Evolutionary conservation across 1,140 invertebrate genomes (phyloP).

Genomic region (Physella acuta): DNA sequence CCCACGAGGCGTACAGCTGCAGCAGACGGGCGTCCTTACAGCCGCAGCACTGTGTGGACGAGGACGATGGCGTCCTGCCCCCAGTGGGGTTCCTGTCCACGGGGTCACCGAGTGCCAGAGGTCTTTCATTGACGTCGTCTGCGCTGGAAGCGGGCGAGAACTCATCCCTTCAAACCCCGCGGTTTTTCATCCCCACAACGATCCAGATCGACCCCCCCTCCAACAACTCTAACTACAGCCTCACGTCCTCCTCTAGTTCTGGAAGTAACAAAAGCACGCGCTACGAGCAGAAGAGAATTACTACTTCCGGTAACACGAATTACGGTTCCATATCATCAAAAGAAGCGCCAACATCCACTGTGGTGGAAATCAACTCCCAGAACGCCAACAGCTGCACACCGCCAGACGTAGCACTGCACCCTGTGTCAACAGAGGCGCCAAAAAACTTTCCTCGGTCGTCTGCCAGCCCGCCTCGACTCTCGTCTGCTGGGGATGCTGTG

Average conservation of each 20-base stretch:
- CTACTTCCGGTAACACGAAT: too few species aligned
- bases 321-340: too few species aligned
- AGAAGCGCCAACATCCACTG: too few species aligned
- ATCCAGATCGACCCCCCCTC: conserved; percentile 18
- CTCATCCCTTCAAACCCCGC: background rate
- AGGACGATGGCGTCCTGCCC: background rate
- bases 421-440: background rate
- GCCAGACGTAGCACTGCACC: background rate
- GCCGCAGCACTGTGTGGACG: conserved; percentile 17
- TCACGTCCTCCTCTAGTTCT: background rate
- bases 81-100: background rate
- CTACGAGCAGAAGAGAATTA: background rate
- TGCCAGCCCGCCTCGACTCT: too few species aligned
- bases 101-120: too few species aligned
- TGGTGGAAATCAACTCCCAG: background rate
- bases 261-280: conserved; percentile 3
- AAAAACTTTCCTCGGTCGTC: background rate
- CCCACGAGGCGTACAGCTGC: background rate
- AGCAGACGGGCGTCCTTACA: conserved; percentile 12
- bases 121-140: background rate
- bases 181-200: conserved; percentile 3
- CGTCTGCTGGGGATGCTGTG: too few species aligned
- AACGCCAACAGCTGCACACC: background rate
- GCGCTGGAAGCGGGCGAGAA: background rate
- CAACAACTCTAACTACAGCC: background rate